Percentiles rank a stretch among this genome's conserved stretches.
phyloP scores from a whole-genome alignment of 2,888 invertebrate species.

The Conus canariensis region DNA sequence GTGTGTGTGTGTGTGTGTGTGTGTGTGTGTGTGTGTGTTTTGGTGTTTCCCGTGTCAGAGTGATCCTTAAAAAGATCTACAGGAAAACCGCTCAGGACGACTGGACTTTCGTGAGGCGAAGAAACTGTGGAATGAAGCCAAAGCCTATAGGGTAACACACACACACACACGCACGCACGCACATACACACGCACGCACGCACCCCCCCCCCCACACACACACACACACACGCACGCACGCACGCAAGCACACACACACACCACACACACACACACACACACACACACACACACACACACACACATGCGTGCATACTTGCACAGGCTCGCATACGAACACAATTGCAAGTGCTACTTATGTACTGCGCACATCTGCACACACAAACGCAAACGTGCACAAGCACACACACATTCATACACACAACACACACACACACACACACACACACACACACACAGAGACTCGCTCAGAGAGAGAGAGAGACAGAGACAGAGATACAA shows the following conservation, averaged over 20 bases:
- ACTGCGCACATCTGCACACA: too few relatives aligned
- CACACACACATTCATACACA: not conserved
- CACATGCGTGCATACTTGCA: not conserved
- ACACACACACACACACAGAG: too few relatives aligned
- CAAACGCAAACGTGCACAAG: too few relatives aligned
- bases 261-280: too few relatives aligned
- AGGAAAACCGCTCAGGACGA: constrained; percentile 90
- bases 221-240: too few relatives aligned
- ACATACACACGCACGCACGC: not conserved
- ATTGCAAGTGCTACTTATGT: too few relatives aligned
- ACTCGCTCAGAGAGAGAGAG: too few relatives aligned
- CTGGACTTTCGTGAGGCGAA: constrained; percentile 93
- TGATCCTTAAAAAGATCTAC: constrained; percentile 18
- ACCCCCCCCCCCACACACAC: too few relatives aligned
- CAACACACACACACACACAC: not conserved
- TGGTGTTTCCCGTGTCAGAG: not conserved
- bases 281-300: not conserved
- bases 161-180: not conserved
- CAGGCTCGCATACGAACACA: not conserved
- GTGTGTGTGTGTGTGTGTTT: not conserved
- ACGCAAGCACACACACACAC: too few relatives aligned
- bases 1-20: not conserved
- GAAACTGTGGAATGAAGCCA: constrained; percentile 88
- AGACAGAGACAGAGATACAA: too few relatives aligned
- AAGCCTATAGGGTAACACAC: constrained; percentile 89